A percentile compares a stretch with the other conserved stretches of the same genome.
Conservation (phyloP, 2,888 invertebrate genomes). For the Meteorus colon region DNA sequence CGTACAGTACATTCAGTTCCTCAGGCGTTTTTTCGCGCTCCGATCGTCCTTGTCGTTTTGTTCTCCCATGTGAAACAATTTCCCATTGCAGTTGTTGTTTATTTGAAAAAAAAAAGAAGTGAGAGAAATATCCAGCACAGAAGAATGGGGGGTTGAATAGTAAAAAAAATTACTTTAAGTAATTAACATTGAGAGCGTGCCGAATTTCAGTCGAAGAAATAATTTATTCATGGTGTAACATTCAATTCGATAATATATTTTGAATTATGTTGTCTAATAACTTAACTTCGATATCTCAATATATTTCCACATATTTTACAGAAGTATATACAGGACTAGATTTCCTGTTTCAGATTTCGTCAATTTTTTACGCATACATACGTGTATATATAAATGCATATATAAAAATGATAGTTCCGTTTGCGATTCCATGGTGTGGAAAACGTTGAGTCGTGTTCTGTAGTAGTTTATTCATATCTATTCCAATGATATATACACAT, state of each 20-base stretch:
- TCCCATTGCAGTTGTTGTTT: slow-evolving; percentile 20
- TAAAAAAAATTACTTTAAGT: not conserved
- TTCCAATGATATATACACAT: slow-evolving; percentile 19
- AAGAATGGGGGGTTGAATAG: not conserved
- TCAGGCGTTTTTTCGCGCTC: slow-evolving; percentile 27
- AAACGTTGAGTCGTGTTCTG: slow-evolving; percentile 54
- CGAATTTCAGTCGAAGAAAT: not conserved
- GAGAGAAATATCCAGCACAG: not conserved
- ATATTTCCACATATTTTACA: too few relatives aligned
- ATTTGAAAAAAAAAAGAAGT: slow-evolving; percentile 30
- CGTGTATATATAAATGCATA: not conserved
- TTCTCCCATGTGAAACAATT: slow-evolving; percentile 38
- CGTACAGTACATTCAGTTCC: slow-evolving; percentile 21
- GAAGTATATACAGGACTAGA: too few relatives aligned
- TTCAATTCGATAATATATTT: too few relatives aligned
- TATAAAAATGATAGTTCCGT: slow-evolving; percentile 38
- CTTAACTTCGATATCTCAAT: too few relatives aligned
- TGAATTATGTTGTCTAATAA: too few relatives aligned
- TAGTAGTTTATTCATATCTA: slow-evolving; percentile 37
- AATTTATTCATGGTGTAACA: too few relatives aligned
- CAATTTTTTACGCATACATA: not conserved
- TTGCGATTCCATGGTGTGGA: slow-evolving; percentile 46
- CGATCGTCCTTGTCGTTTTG: slow-evolving; percentile 35
- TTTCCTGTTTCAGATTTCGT: slow-evolving; percentile 39
- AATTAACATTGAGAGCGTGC: not conserved